Evolutionary conservation across 2,888 invertebrate genomes (phyloP).

Genomic region (Alentia gelatinosa): DNA sequence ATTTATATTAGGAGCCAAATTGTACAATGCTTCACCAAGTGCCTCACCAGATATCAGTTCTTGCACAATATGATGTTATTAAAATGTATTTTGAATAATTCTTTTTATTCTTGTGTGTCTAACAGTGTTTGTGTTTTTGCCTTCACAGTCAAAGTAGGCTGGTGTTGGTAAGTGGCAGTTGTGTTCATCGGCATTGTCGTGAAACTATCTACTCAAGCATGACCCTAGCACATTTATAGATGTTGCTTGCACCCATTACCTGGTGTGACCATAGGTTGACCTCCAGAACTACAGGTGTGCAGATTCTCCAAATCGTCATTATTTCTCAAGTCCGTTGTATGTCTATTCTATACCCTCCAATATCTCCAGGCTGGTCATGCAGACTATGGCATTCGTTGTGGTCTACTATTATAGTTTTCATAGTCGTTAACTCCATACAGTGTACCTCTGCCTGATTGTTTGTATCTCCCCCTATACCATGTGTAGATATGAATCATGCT

Average conservation of each 20-base stretch:
- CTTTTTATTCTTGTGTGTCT: not conserved
- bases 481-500: too few species aligned
- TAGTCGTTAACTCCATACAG: too few species aligned
- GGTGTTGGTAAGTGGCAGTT: slow-evolving; percentile 49
- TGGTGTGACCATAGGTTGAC: not conserved
- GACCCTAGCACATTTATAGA: not conserved
- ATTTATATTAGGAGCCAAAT: not conserved
- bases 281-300: too few species aligned
- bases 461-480: too few species aligned
- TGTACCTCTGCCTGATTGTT: too few species aligned
- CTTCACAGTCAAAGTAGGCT: slow-evolving; percentile 45
- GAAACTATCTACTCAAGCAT: not conserved
- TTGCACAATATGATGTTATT: not conserved
- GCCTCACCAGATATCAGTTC: not conserved
- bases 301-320: too few species aligned
- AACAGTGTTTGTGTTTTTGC: slow-evolving; percentile 30
- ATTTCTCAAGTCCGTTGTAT: too few species aligned
- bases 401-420: too few species aligned
- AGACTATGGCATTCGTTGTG: too few species aligned
- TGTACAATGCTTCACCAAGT: not conserved
- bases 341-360: too few species aligned
- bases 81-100: not conserved
- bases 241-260: not conserved
- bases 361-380: too few species aligned
- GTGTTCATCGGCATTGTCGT: not conserved